Conservation (phyloP, 2,797 vertebrate species). For the Enteromius mattozi region DNA sequence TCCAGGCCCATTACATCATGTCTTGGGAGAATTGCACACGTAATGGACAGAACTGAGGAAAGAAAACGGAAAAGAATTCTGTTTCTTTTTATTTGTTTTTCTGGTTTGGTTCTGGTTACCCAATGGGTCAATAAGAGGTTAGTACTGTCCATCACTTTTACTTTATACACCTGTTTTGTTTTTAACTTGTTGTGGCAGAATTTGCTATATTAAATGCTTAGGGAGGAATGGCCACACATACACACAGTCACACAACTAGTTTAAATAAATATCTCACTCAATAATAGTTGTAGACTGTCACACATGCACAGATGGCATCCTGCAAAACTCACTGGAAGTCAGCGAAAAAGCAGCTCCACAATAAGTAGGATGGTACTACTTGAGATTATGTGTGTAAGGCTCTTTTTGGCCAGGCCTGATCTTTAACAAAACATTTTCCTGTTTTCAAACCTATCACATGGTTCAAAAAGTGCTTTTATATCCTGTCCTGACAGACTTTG, state of each 20-base stretch:
- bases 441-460: neutral
- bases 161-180: neutral
- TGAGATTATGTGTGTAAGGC: neutral
- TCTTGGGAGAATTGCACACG: conserved; percentile 27
- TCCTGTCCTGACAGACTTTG: neutral
- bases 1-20: conserved; percentile 46
- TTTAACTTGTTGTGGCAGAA: neutral
- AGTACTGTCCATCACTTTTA: conserved; percentile 9
- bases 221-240: conserved; percentile 26
- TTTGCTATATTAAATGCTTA: neutral
- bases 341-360: conserved; percentile 22
- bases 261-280: conserved; percentile 14
- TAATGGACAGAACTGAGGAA: conserved; percentile 39
- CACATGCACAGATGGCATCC: conserved; percentile 45
- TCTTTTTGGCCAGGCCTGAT: neutral
- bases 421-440: neutral
- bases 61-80: neutral
- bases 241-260: neutral
- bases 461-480: neutral
- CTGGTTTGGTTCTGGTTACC: conserved; percentile 16
- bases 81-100: conserved; percentile 19
- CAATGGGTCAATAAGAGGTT: conserved; percentile 25
- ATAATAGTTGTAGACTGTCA: conserved; percentile 36
- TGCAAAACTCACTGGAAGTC: conserved; percentile 19
- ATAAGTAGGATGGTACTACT: conserved; percentile 1